Percentiles rank a stretch among this genome's conserved stretches.
Evolutionary conservation across 1,140 invertebrate genomes (phyloP).

Genomic region (Samia ricini): DNA sequence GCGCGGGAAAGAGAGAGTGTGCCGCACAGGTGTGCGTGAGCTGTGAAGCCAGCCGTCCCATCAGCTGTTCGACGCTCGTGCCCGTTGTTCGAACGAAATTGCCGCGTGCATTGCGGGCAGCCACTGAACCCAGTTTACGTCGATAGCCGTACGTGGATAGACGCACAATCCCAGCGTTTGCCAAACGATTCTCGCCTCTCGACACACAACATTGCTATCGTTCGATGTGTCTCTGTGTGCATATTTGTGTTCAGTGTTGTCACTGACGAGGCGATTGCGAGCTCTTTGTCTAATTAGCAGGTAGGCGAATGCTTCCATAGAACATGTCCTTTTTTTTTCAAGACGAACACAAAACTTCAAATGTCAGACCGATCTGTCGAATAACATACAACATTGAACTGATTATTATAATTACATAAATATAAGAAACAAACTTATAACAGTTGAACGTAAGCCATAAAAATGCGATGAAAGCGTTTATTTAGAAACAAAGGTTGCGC

Average conservation of each 20-base stretch:
- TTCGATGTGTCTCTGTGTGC: constrained; percentile 51
- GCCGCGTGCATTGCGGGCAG: constrained; percentile 37
- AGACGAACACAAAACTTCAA: constrained; percentile 6
- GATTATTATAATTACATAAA: neutral
- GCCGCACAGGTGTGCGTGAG: constrained; percentile 60
- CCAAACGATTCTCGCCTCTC: constrained; percentile 41
- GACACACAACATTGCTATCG: constrained; percentile 19
- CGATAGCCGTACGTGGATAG: constrained; percentile 51
- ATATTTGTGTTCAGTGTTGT: constrained; percentile 56
- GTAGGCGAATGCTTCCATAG: constrained; percentile 54
- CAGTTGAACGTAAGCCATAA: constrained; percentile 4
- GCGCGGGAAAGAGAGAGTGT: constrained; percentile 64
- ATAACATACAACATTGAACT: neutral
- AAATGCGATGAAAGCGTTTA: constrained; percentile 18
- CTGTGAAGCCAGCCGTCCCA: constrained; percentile 38
- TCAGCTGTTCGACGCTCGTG: constrained; percentile 68
- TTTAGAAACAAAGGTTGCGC: constrained; percentile 50
- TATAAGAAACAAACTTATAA: constrained; percentile 5
- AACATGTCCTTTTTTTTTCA: constrained; percentile 39
- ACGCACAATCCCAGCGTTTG: constrained; percentile 43
- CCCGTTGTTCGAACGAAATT: constrained; percentile 35
- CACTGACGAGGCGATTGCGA: constrained; percentile 53
- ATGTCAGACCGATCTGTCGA: neutral
- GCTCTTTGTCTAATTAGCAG: constrained; percentile 72
- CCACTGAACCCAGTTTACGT: constrained; percentile 53